Evolutionary conservation across 2,113 vertebrate genomes (phyloP), one percentile per base, ranked within the genome.

Genomic region (Uropsilus gracilis): DNA sequence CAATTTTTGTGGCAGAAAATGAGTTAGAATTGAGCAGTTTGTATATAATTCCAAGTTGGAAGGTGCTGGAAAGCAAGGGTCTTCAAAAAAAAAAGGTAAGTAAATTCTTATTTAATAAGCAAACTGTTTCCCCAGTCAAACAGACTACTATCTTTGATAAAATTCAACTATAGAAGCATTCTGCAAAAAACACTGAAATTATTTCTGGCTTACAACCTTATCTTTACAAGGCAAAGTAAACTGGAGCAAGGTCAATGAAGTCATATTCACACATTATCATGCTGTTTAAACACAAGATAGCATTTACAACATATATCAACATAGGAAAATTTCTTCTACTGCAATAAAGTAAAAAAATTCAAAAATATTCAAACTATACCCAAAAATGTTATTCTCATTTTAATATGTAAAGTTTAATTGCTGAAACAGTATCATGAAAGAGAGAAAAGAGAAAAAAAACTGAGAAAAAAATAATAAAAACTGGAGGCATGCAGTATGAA

Each of bases 151-250:
- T 78, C 76, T 63, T 20, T 87, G 63, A 82, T 71, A 68, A 87
- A 83, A 39, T 18, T 91, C 28, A 93, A 83, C 61, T 93, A 78
- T 72, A 89, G 11, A 3, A 72, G 85, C 69, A 85, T 93, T 9
- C 17, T 90, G 2, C n/a, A 83, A 30, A 73, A 84, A 75, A 86
- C 30, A 83, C 2, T 73, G 18, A 90, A 92, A 83, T 87, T 88
- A 91, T 78, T 90, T 94, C 50, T 96, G 30, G n/a, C 61, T 44
- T 90, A 42, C 17, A 76, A 2, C 89, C 26, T 96, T 96, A 57
- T 30, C 66, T 83, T 90, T 78, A 48, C 20, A 61, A 88, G 42
- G 34, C 55, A 96, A 87, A 90, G 16, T 63, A 93, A 87, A 80
- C 42, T 83, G 37, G 17, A 90, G 22, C 42, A 91, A 95, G 48